Evolutionary conservation across 2,113 vertebrate genomes (phyloP), one percentile per base, ranked within the genome.

Genomic region (Chaenocephalus aceratus): DNA sequence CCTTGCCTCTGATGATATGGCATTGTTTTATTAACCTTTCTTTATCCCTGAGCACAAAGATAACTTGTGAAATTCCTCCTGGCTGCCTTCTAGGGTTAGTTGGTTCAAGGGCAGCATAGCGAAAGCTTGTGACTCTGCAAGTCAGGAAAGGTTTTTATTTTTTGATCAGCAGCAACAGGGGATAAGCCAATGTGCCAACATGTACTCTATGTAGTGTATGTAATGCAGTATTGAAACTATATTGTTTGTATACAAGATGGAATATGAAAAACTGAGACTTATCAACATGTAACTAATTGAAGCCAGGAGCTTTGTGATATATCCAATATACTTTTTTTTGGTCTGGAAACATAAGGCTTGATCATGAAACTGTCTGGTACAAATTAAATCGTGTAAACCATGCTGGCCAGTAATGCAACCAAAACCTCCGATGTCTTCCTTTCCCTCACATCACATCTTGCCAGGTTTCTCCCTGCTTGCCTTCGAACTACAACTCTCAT

Each of bases 41-140:
- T 88, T 77, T 88, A 84, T 89, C 84, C 85, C 89, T 92, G 86
- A 86, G 82, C 74, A 87, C 82, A 92, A 92, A 92, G 90, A 92
- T 92, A 92, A 92, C 89, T 88, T 91, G 91, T 89, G 83, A 92
- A 91, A 92, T 93, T 91, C 88, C 87, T 84, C 75, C 56, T 89
- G 82, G 78, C 77, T 79, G 78, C 86, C 85, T 89, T 80, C 86
- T 72, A 46, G 77, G 73, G 77, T 60, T 81, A 83, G 77, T n/a
- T 21, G 26, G 54, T 86, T 80, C 56, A 86, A 18, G 66, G 73
- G 84, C 72, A 75, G 75, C 77, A 88, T 85, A 76, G 63, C 84
- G 85, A 85, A 76, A 88, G 83, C 79, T 83, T 85, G 79, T 88
- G 86, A 86, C 68, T 62, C 51, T 65, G 0, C 36, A 67, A 72